Conservation (phyloP, 2,113 vertebrate species). For the Arenaria interpres region DNA sequence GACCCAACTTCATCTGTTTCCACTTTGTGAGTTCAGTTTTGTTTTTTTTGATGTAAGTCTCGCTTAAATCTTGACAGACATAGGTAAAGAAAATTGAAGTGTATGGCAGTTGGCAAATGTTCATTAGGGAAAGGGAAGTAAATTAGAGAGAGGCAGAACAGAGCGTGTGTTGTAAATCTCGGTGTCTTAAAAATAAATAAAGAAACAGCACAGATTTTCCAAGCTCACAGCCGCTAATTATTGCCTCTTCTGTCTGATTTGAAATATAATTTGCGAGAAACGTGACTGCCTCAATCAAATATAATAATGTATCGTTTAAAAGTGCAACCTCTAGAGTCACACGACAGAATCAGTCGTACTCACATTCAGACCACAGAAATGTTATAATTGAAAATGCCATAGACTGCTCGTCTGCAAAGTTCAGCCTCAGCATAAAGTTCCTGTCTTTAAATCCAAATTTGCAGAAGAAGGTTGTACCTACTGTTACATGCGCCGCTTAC, state of each 20-base stretch:
- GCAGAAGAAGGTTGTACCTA: not conserved
- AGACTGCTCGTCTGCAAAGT: conserved; percentile 1
- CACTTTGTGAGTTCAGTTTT: not conserved
- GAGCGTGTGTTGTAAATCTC: not conserved
- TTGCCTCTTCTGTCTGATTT: conserved; percentile 43
- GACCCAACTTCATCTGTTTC: conserved; percentile 3
- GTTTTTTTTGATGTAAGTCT: not conserved
- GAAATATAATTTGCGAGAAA: not conserved
- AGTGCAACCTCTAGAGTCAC: not conserved
- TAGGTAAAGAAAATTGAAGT: conserved; percentile 12
- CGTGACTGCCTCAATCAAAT: conserved; percentile 1
- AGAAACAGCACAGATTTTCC: not conserved
- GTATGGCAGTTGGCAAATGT: not conserved
- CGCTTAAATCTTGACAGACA: conserved; percentile 8
- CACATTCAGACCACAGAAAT: not conserved
- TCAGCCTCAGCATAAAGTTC: not conserved
- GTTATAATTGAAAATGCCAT: not conserved
- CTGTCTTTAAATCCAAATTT: not conserved
- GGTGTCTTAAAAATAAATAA: not conserved
- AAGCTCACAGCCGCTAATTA: conserved; percentile 16
- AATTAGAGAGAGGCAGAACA: not conserved
- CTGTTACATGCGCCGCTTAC: conserved; percentile 4
- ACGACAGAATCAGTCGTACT: not conserved
- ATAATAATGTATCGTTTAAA: conserved; percentile 6
- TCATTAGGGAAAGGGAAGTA: conserved; percentile 40